These are phyloP conservation scores for Chorisops tibialis DNA, from an alignment of 2,888 invertebrate genomes.

Conservation along the genomic window DNA sequence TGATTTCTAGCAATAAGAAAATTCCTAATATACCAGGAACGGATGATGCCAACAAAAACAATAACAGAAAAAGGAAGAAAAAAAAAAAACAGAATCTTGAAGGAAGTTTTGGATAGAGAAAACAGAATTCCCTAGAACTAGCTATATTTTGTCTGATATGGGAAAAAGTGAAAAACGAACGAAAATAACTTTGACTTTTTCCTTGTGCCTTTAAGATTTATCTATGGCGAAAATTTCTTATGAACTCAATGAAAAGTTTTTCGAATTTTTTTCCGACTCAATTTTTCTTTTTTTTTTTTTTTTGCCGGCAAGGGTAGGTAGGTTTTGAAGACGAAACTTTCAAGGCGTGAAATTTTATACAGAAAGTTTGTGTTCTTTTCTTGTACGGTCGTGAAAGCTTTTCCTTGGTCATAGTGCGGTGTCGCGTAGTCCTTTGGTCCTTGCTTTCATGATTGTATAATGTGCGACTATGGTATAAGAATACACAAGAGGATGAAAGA, in stretches of 20 bases:
- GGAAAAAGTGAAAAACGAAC: too few species aligned
- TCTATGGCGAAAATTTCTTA: conserved; percentile 27
- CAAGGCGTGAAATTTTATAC: conserved; percentile 29
- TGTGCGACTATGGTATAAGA: conserved; percentile 18
- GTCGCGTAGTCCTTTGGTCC: conserved; percentile 5
- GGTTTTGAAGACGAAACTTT: conserved; percentile 15
- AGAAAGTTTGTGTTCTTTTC: conserved; percentile 26
- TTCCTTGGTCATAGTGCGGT: conserved; percentile 23
- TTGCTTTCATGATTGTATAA: conserved; percentile 28
- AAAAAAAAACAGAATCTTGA: too few species aligned
- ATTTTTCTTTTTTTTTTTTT: too few species aligned
- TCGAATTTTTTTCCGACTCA: not conserved
- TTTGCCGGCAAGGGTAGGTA: too few species aligned
- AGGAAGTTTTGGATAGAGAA: too few species aligned
- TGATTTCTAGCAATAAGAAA: too few species aligned
- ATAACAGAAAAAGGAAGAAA: conserved; percentile 20
- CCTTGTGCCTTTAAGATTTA: conserved; percentile 18
- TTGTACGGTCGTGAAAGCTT: conserved; percentile 27
- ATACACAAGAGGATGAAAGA: conserved; percentile 9
- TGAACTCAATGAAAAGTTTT: conserved; percentile 28
- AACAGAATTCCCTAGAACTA: conserved; percentile 17
- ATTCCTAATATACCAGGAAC: too few species aligned
- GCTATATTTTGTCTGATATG: conserved; percentile 3
- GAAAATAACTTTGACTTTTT: too few species aligned
- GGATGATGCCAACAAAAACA: conserved; percentile 18